Conservation (phyloP, 2,888 invertebrate genomes). For the Gonocerus acuteangulatus region DNA sequence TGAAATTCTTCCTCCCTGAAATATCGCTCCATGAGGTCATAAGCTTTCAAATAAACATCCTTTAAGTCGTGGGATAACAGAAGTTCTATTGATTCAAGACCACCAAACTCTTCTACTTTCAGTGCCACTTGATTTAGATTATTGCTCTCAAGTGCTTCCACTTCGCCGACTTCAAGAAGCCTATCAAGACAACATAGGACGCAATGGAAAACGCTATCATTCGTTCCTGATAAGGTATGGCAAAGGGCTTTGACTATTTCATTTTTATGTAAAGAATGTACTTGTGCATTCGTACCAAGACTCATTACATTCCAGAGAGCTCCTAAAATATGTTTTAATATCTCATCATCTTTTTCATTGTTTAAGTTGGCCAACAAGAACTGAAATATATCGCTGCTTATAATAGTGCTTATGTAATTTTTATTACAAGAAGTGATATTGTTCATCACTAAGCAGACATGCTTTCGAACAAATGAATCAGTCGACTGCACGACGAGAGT, state of each 20-base stretch:
- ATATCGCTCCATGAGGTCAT: constrained; percentile 7
- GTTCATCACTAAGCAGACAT: constrained; percentile 94
- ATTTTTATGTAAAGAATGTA: constrained; percentile 41
- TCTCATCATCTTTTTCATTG: no score
- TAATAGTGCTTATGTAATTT: constrained; percentile 88
- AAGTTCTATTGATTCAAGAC: constrained; percentile 7
- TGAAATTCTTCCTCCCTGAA: not conserved
- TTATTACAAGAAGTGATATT: constrained; percentile 94
- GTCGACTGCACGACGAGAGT: constrained; percentile 65
- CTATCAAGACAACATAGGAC: not conserved
- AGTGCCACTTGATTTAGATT: not conserved
- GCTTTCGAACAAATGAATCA: constrained; percentile 82
- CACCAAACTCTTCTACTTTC: constrained; percentile 5
- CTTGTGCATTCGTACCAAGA: constrained; percentile 85
- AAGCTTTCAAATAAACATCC: constrained; percentile 6
- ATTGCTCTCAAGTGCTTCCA: not conserved
- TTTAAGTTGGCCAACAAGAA: no score
- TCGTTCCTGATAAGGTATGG: not conserved
- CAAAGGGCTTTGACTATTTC: not conserved
- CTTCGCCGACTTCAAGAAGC: not conserved
- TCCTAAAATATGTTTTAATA: constrained; percentile 50
- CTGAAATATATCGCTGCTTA: constrained; percentile 42
- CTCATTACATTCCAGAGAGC: constrained; percentile 94
- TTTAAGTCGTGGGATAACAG: not conserved
- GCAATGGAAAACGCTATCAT: not conserved